A percentile compares a stretch with the other conserved stretches of the same genome.
These are phyloP conservation scores for Procambarus clarkii DNA, from an alignment of 1,140 invertebrate species.

Conservation along the genomic window DNA sequence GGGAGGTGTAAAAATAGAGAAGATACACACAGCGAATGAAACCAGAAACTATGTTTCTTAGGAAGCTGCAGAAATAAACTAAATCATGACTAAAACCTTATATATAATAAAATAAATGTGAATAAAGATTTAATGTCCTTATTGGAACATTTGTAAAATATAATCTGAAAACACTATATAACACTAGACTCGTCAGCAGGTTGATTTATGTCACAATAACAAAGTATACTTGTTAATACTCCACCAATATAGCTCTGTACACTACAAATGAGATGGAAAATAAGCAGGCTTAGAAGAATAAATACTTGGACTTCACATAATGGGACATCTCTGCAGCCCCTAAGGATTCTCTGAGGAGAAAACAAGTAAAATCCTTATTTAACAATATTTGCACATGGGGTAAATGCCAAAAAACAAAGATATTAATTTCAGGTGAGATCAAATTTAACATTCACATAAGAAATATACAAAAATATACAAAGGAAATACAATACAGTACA, in stretches of 20 bases:
- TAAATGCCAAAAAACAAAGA: conserved; percentile 28
- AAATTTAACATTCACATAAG: conserved; percentile 21
- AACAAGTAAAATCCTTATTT: background rate
- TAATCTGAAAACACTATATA: background rate
- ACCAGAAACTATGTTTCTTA: conserved; percentile 15
- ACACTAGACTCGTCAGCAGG: background rate
- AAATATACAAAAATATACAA: conserved; percentile 31
- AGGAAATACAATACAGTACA: conserved; percentile 12
- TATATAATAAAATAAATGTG: conserved; percentile 9
- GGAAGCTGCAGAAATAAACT: conserved; percentile 22
- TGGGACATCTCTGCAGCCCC: conserved; percentile 10
- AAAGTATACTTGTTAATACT: background rate
- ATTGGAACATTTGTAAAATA: background rate
- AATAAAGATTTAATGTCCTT: background rate
- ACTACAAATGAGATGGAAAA: background rate
- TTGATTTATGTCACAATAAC: background rate
- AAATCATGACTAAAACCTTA: background rate
- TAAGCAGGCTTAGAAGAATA: background rate
- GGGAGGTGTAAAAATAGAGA: conserved; percentile 54
- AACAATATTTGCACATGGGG: conserved; percentile 24
- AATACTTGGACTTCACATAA: background rate
- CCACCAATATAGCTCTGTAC: background rate
- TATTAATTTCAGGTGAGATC: conserved; percentile 24
- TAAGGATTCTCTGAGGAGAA: conserved; percentile 8
- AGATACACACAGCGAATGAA: conserved; percentile 36